Percentiles rank a stretch among this genome's conserved stretches.
Conservation (phyloP, 2,797 vertebrate species). For the Acipenser ruthenus region DNA sequence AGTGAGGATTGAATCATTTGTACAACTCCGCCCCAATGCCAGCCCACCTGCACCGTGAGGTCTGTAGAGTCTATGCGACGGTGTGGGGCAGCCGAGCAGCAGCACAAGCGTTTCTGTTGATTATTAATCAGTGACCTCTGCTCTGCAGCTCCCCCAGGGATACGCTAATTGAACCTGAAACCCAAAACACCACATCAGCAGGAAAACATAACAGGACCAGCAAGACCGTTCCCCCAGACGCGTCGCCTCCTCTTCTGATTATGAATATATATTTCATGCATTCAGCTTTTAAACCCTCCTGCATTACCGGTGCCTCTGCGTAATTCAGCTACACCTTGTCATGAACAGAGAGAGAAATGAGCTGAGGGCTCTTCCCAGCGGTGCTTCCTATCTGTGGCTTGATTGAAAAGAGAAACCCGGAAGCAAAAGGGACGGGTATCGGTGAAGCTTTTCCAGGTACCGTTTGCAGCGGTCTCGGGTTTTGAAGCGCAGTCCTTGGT, state of each 20-base stretch:
- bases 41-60: not conserved
- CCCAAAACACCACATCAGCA: not conserved
- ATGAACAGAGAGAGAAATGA: too few species aligned
- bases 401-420: too few species aligned
- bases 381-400: too few species aligned
- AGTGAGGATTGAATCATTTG: not conserved
- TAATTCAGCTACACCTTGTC: too few species aligned
- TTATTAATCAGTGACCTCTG: not conserved
- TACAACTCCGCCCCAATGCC: not conserved
- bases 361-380: too few species aligned
- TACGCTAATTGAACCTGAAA: not conserved
- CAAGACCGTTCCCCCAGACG: not conserved
- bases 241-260: not conserved
- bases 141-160: not conserved
- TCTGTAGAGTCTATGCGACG: not conserved
- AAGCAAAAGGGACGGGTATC: too few species aligned
- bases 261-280: not conserved
- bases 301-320: not conserved
- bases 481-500: too few species aligned
- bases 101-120: not conserved
- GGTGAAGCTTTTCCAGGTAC: too few species aligned
- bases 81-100: not conserved
- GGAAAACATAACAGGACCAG: not conserved
- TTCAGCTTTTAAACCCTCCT: not conserved
- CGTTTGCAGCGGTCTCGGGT: too few species aligned